Evolutionary conservation across 2,888 invertebrate species (phyloP), one percentile per base, ranked within the genome.

Genomic region (Chirona hameri): DNA sequence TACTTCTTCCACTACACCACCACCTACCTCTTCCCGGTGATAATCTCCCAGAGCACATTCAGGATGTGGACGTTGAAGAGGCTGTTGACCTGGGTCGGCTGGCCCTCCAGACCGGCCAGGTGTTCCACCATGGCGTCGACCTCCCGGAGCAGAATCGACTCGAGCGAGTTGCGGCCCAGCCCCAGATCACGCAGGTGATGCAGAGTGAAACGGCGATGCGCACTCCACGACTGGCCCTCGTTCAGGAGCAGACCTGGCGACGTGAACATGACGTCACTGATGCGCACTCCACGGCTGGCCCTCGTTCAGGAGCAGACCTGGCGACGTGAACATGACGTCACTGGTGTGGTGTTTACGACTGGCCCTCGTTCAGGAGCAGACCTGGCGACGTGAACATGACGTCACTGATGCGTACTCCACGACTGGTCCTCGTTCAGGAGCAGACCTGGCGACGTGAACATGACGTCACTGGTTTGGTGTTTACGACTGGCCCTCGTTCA

Each of bases 41-140:
- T 18, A 9, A 81, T 81, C 60, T 48, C 60, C 81, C 81, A 81
- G 24, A 81, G 60, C 31, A 60, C 81, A n/a, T 81, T 81, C 18
- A 52, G 24, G 2, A 81, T 27, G n/a, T 57, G 81, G 18, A 81
- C 55, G 81, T 81, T 81, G 60, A 81, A 81, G 29, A 60, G 15
- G 31, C 52, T 39, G 55, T 57, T 60, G 39, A 81, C 60, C 9
- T 0, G 4, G 5, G n/a, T 18, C 4, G 60, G 48, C 7, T n/a
- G 81, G 18, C 29, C n/a, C 24, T 21, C 1, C 55, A 60, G 24
- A 31, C n/a, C 10, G 52, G 10, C 31, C 18, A 57, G 14, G 9
- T 27, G 29, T 7, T 7, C 9, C 12, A 60, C 21, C 60, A 81
- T n/a, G 24, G 12, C 48, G 52, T 29, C 24, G 9, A 81, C 46